Evolutionary conservation across 2,113 vertebrate species (phyloP).

Genomic region (Gasterosteus aculeatus): DNA sequence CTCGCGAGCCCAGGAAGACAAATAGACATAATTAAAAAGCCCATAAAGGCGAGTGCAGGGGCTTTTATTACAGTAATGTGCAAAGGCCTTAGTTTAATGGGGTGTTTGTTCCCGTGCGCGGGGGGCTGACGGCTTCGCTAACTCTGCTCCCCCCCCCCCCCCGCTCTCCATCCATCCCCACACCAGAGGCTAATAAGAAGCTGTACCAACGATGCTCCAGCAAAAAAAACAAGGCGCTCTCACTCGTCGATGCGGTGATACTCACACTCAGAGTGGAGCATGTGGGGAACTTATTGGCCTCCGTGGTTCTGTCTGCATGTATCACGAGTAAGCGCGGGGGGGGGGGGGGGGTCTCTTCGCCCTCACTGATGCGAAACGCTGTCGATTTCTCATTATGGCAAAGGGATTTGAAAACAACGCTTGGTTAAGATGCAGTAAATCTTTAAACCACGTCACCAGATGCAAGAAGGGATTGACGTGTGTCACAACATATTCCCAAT

Average conservation of each 20-base stretch:
- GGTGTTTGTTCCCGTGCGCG: slow-evolving; percentile 72
- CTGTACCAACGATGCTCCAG: slow-evolving; percentile 62
- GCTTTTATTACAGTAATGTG: slow-evolving; percentile 79
- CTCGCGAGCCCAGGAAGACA: slow-evolving; percentile 71
- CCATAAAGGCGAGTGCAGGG: slow-evolving; percentile 70
- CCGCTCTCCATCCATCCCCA: background rate
- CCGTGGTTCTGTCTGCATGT: background rate
- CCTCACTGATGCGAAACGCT: no score
- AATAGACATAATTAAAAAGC: slow-evolving; percentile 82
- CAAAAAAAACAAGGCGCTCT: slow-evolving; percentile 18
- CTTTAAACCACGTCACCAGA: background rate
- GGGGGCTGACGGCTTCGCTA: slow-evolving; percentile 44
- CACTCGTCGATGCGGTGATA: slow-evolving; percentile 15
- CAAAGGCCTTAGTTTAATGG: slow-evolving; percentile 74
- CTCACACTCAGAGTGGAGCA: background rate
- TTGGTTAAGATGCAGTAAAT: no score
- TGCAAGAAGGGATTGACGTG: background rate
- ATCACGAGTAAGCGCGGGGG: background rate
- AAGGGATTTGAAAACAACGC: no score
- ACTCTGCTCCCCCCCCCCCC: slow-evolving; percentile 40
- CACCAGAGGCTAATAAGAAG: slow-evolving; percentile 71
- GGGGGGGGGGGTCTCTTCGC: no score
- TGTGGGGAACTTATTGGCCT: background rate
- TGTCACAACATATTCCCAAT: background rate
- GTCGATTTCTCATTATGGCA: no score